These are phyloP conservation scores for Tenrec ecaudatus DNA, from an alignment of 2,113 vertebrate species.

Conservation along the genomic window DNA sequence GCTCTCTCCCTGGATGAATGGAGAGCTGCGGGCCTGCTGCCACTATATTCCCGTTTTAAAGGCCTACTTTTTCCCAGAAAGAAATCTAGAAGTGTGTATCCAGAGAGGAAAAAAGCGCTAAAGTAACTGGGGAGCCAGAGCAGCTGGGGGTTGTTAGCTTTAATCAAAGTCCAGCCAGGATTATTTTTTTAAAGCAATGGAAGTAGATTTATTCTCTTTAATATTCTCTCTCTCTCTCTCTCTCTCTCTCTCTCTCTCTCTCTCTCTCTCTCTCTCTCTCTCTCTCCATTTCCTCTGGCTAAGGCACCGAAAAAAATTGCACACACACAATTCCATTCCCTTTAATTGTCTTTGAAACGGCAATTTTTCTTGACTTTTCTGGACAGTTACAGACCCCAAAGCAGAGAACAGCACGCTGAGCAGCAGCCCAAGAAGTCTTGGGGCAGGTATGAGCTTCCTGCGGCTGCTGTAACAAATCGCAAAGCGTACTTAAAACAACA, in stretches of 20 bases:
- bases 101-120: constrained; percentile 62
- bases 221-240: background rate
- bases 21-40: background rate
- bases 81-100: constrained; percentile 51
- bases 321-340: background rate
- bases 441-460: accelerated
- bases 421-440: background rate
- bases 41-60: constrained; percentile 20
- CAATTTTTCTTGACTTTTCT: background rate
- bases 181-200: constrained; percentile 65
- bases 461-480: background rate
- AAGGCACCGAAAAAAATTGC: constrained; percentile 39
- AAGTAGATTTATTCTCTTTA: constrained; percentile 67
- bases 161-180: constrained; percentile 68
- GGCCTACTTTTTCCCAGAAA: constrained; percentile 56
- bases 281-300: background rate
- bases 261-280: background rate
- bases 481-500: background rate
- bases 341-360: constrained; percentile 32
- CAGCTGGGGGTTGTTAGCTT: constrained; percentile 77
- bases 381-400: background rate
- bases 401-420: accelerated
- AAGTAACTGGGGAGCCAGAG: constrained; percentile 62
- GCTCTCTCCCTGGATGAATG: background rate
- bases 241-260: no score